phyloP scores from a whole-genome alignment of 2,797 vertebrate genomes.

The Artibeus lituratus region DNA sequence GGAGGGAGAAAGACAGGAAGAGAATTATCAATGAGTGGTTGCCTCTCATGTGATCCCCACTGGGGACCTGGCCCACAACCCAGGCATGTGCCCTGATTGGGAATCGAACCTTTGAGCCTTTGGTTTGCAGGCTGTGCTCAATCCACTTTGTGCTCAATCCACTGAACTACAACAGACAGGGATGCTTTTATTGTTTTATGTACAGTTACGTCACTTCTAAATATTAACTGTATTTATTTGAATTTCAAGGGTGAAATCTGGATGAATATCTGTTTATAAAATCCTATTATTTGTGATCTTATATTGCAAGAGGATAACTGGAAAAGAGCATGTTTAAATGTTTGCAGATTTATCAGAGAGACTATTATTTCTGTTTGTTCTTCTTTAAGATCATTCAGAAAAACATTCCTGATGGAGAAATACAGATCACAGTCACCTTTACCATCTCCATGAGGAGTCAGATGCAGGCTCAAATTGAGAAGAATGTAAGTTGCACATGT shows the following conservation, averaged over 20 bases:
- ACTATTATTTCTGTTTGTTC: background rate
- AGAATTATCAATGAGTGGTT: too few species aligned
- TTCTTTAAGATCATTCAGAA: background rate
- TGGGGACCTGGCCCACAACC: too few species aligned
- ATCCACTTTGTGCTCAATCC: too few species aligned
- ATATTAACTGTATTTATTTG: background rate
- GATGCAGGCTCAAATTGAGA: background rate
- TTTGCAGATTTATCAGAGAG: background rate
- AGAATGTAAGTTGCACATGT: background rate
- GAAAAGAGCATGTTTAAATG: background rate
- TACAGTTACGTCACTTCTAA: background rate
- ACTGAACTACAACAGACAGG: too few species aligned
- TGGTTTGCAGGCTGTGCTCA: too few species aligned
- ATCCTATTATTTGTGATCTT: background rate
- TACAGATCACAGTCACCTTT: background rate
- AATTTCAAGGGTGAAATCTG: background rate
- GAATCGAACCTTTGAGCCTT: too few species aligned
- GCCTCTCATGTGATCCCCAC: too few species aligned
- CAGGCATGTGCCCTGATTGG: too few species aligned
- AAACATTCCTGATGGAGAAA: background rate
- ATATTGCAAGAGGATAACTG: background rate
- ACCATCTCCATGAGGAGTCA: background rate
- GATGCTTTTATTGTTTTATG: background rate
- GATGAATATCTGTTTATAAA: background rate
- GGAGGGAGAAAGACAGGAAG: too few species aligned